Evolutionary conservation across 2,113 vertebrate species (phyloP).

Genomic region (Abramis brama): DNA sequence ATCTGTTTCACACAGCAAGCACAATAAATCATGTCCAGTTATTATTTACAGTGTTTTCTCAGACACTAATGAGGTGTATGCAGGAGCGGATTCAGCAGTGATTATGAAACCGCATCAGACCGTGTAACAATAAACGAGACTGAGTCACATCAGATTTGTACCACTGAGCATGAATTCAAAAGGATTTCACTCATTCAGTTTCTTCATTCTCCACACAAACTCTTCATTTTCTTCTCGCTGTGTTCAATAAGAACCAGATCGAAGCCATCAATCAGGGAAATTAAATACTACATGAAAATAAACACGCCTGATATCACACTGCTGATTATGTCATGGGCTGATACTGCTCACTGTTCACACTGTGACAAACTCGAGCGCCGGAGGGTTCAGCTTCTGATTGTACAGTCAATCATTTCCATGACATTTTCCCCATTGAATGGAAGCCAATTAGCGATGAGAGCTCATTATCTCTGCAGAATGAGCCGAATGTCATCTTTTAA

Average conservation of each 20-base stretch:
- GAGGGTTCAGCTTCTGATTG: constrained; percentile 6
- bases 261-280: constrained; percentile 37
- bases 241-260: background rate
- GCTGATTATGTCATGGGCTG: constrained; percentile 17
- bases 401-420: constrained; percentile 19
- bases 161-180: constrained; percentile 7
- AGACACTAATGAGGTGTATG: constrained; percentile 11
- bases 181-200: constrained; percentile 9
- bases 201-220: background rate
- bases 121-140: background rate
- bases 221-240: background rate
- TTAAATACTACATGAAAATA: constrained; percentile 22
- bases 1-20: constrained; percentile 13
- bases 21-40: constrained; percentile 19
- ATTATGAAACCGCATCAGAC: constrained; percentile 14
- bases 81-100: background rate
- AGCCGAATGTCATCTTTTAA: constrained; percentile 17
- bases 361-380: background rate
- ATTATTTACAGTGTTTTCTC: constrained; percentile 23
- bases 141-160: constrained; percentile 6
- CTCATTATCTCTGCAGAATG: constrained; percentile 23
- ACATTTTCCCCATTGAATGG: constrained; percentile 32
- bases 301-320: constrained; percentile 11
- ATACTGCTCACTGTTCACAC: background rate
- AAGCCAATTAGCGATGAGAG: constrained; percentile 30